phyloP scores from a whole-genome alignment of 2,888 invertebrate species.

The Leptinotarsa peninsularis region DNA sequence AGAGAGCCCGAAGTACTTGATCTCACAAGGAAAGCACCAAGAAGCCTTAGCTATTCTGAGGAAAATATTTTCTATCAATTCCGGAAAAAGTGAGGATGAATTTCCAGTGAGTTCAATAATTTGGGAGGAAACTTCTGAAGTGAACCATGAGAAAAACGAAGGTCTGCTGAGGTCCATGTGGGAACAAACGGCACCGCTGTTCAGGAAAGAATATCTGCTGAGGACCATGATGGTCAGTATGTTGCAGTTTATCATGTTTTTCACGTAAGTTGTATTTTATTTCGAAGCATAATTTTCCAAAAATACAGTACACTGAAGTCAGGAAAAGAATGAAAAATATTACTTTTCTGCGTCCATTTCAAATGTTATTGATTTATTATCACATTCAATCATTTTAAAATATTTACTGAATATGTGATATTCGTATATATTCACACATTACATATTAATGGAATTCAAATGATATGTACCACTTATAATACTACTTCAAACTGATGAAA shows the following conservation, averaged over 20 bases:
- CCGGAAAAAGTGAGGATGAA: conserved; percentile 55
- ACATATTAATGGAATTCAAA: too few relatives aligned
- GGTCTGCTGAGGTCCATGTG: conserved; percentile 59
- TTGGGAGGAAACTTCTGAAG: conserved; percentile 54
- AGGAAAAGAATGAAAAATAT: too few relatives aligned
- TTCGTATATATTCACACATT: too few relatives aligned
- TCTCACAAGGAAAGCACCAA: conserved; percentile 58
- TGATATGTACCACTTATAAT: too few relatives aligned
- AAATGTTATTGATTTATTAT: too few relatives aligned
- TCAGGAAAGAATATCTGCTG: conserved; percentile 56
- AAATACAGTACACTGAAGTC: background rate
- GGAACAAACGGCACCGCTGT: conserved; percentile 63
- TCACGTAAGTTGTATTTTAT: conserved; percentile 57
- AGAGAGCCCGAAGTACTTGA: conserved; percentile 65
- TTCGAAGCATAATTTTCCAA: background rate
- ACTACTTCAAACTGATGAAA: too few relatives aligned
- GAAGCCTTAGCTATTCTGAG: conserved; percentile 60
- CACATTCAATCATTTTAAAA: too few relatives aligned
- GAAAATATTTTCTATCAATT: conserved; percentile 61
- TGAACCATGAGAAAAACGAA: conserved; percentile 44
- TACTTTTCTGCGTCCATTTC: too few relatives aligned
- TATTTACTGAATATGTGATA: too few relatives aligned
- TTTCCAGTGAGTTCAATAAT: conserved; percentile 59
- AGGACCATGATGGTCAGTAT: conserved; percentile 63
- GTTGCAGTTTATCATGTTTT: conserved; percentile 65